Evolutionary conservation across 92 coral and sea anemone genomes (phyloP), one percentile per base, ranked within the genome.

Genomic region (Zoanthus sociatus): DNA sequence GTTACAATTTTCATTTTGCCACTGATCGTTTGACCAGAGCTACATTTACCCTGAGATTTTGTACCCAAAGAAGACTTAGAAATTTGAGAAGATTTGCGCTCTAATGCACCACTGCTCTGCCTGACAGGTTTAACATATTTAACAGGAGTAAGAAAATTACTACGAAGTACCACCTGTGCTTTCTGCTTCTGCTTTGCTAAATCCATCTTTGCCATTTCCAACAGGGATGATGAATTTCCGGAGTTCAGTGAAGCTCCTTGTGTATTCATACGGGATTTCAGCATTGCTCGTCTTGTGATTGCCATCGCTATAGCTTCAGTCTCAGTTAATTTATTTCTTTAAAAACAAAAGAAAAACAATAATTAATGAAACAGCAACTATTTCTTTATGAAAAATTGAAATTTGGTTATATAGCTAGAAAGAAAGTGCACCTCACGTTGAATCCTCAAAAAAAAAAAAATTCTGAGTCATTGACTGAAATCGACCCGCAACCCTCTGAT

Each of bases 221-320:
- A 85, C 78, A 97, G 78, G 5, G 95, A 90, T 1, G 82, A 47
- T 1, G 94, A 7, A 69, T 69, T 56, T 9, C 83, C 83, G 14
- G 71, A 48, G 13, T 92, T 81, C 68, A 90, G 86, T 44, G 72
- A 89, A 7, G 89, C 67, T 53, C 92, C 83, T 13, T 96, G 83
- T 48, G 94, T 77, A 10, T 87, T 87, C 84, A 92, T 83, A 8
- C 98, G 95, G 8, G 98, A 97, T 88, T 93, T 93, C 76, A 93
- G 76, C 46, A 95, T 88, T 30, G 98, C 95, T 47, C 96, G 98
- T 30, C 97, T 94, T 31, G 99, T 96, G 30, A 97, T 94, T 45
- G 98, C 97, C 81, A 95, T 90, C 11, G 99, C 97, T 92, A 97
- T 97, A 14, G 96, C 97, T 84, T 97, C 99, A 82, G 95, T 97